Evolutionary conservation across 2,113 vertebrate species (phyloP), one percentile per base, ranked within the genome.

Genomic region (Nestor notabilis): DNA sequence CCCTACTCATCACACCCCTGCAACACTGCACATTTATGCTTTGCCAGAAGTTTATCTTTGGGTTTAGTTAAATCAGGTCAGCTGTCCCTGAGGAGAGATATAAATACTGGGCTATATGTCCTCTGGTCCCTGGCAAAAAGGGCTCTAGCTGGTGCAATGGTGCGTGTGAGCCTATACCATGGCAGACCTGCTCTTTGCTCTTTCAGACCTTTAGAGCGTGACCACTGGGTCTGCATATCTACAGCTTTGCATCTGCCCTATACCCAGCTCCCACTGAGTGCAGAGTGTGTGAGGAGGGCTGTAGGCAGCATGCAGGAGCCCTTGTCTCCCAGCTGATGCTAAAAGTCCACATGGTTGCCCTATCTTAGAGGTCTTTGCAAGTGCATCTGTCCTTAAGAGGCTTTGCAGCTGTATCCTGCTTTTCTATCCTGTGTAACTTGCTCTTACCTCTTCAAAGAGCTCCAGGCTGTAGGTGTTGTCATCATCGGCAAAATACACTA

Each of bases 391-490:
- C 55, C 55, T 81, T 66, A 63, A 35, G 20, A 70, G 50, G 12
- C 29, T 58, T 64, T 83, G 61, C 27, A 64, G 52, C 47, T 88
- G 28, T 35, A 64, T 50, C 28, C 39, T 86, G 28, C 31, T 87
- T 85, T 90, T 60, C 86, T 49, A 17, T 56, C n/a, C 33, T 17
- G 19, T 33, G 28, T 61, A 25, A 56, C 69, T 80, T 82, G 29
- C 15, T 64, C 93, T 97, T 96, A 99, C 99, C 99, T 99, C 99
- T 87, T 99, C 99, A 97, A 99, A 99, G 90, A 99, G 98, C 90
- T 99, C 98, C 97, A 99, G 97, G 97, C 99, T 99, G 96, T 99
- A 99, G 7, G 99, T 99, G 97, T 99, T 99, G 97, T 99, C 99
- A 93, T 99, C 99, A 10, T 99, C 99, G 2, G 99, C 99, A 97